Evolutionary conservation across 2,113 vertebrate genomes (phyloP), one percentile per base, ranked within the genome.

Genomic region (Perca flavescens): DNA sequence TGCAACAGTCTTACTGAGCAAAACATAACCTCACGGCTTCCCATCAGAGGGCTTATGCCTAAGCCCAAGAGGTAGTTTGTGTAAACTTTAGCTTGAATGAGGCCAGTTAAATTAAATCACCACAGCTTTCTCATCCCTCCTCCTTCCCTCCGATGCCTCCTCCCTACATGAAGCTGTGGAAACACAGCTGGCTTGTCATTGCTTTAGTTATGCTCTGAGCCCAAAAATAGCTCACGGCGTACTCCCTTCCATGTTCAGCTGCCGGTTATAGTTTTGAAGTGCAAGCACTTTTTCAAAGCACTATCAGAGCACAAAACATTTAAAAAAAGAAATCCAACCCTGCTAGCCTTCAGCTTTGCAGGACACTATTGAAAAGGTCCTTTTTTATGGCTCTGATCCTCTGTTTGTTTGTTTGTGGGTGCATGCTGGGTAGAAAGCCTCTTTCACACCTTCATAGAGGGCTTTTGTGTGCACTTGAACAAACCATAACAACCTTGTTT

Each of bases 171-270:
- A 88, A 91, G 84, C 88, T 80, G 83, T 90, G 83, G 90, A 91
- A 90, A 91, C 90, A 89, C 91, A 93, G 89, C 90, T 93, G 91
- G 87, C 75, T 86, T 90, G 85, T 86, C 87, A 88, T 65, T 62
- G 67, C 86, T 84, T 83, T 53, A 81, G 74, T 88, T 87, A 58
- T 77, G 21, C 67, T 65, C 79, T 16, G 47, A 77, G 22, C 73
- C 82, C 84, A 79, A 82, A 91, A 91, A 89, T 86, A 91, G 86
- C 79, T 56, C 61, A 5, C 19, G 12, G 31, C 40, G 9, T 61
- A 80, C 82, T 83, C 43, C 75, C 76, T 54, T 78, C 84, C 77
- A 71, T 85, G 83, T 84, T 87, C 61, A 34, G 74, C 58, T 79
- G 69, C 79, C 77, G 80, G 28, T 83, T 28, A 68, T 34, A 57